Conservation (phyloP, 2,797 vertebrate genomes). For the Pampus argenteus region DNA sequence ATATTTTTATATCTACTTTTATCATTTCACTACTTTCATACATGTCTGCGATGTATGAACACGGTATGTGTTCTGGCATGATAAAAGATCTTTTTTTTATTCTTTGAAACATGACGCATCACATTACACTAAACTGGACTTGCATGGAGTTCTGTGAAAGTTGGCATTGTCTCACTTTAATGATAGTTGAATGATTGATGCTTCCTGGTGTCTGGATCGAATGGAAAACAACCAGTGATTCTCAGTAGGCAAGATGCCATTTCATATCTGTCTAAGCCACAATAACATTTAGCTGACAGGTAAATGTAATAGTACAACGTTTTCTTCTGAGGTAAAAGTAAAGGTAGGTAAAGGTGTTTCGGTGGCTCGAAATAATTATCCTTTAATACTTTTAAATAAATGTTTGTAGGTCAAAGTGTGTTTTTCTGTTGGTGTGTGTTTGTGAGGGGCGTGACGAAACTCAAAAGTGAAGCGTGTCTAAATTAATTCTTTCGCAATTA, state of each 20-base stretch:
- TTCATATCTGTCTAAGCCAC: constrained; percentile 5
- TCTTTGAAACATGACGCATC: constrained; percentile 24
- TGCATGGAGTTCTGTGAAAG: constrained; percentile 21
- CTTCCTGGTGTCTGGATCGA: constrained; percentile 50
- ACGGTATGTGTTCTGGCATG: background rate
- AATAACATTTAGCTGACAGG: no score
- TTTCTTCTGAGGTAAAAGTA: no score
- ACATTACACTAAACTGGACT: constrained; percentile 4
- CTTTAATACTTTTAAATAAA: constrained; percentile 19
- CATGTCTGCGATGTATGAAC: background rate
- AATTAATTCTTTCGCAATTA: constrained; percentile 46
- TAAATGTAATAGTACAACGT: no score
- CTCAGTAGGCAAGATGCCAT: constrained; percentile 39
- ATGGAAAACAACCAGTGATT: constrained; percentile 56
- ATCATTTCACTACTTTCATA: background rate
- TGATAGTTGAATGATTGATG: constrained; percentile 59
- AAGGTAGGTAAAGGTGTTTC: no score
- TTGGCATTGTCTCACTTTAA: constrained; percentile 45
- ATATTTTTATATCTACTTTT: no score
- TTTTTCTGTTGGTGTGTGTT: background rate
- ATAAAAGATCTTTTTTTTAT: background rate
- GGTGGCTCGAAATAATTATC: constrained; percentile 32
- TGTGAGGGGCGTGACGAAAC: background rate
- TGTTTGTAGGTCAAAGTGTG: background rate
- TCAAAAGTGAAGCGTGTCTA: no score